These are phyloP conservation scores for Prochilodus magdalenae DNA, from an alignment of 2,113 vertebrate genomes.

Conservation along the genomic window DNA sequence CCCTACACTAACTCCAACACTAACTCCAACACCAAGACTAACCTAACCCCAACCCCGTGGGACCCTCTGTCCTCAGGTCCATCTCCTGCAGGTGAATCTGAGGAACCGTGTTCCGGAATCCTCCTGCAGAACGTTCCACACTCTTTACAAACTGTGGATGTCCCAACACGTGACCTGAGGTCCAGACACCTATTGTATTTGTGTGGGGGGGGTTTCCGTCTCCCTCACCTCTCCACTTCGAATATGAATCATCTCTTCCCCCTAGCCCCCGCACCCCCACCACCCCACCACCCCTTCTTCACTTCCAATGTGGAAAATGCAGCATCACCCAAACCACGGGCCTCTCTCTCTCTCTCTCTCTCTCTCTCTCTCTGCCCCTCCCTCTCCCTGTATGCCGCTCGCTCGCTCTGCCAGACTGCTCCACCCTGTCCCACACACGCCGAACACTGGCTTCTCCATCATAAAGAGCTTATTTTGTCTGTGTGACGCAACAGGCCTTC, in stretches of 20 bases:
- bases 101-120: too few species aligned
- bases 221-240: conserved; percentile 45
- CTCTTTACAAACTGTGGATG: not conserved
- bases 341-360: conserved; percentile 31
- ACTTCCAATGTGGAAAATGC: conserved; percentile 78
- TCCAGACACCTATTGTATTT: not conserved
- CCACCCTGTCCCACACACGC: conserved; percentile 58
- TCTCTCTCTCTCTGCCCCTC: conserved; percentile 35
- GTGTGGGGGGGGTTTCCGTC: conserved; percentile 22
- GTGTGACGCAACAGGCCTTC: not conserved
- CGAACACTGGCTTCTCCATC: conserved; percentile 41
- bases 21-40: too few species aligned
- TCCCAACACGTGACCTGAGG: not conserved
- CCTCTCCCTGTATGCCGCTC: conserved; percentile 30
- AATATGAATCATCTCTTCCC: conserved; percentile 62
- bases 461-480: conserved; percentile 41
- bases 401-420: conserved; percentile 53
- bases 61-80: too few species aligned
- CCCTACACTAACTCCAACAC: too few species aligned
- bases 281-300: conserved; percentile 44
- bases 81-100: too few species aligned
- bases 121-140: too few species aligned
- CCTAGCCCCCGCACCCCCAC: conserved; percentile 53
- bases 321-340: conserved; percentile 76
- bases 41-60: too few species aligned